Evolutionary conservation across 2,888 invertebrate species (phyloP).

Genomic region (Scrobipalpa atriplicella): DNA sequence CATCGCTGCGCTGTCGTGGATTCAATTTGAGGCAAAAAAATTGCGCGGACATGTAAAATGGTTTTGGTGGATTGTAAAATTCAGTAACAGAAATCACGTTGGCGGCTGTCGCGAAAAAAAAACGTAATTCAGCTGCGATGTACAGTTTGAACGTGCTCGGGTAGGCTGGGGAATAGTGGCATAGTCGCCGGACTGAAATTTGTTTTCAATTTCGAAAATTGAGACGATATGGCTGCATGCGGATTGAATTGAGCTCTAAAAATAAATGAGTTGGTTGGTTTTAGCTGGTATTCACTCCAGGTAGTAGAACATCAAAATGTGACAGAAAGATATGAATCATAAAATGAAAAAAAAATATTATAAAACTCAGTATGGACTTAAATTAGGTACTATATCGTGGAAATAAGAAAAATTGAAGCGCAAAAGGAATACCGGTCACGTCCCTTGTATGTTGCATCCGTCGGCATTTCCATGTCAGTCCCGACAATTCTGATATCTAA

Average conservation of each 20-base stretch:
- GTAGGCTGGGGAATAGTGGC: slow-evolving; percentile 12
- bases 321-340: too few relatives aligned
- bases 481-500: too few relatives aligned
- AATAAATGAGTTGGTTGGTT: neutral
- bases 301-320: too few relatives aligned
- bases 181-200: slow-evolving; percentile 2
- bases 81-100: slow-evolving; percentile 38
- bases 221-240: slow-evolving; percentile 6
- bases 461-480: too few relatives aligned
- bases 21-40: slow-evolving; percentile 45
- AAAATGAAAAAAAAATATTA: too few relatives aligned
- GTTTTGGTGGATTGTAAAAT: slow-evolving; percentile 39
- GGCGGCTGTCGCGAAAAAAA: slow-evolving; percentile 33
- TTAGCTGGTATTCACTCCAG: neutral
- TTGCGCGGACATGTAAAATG: slow-evolving; percentile 35
- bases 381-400: too few relatives aligned
- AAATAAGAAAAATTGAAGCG: too few relatives aligned
- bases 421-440: too few relatives aligned
- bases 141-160: slow-evolving; percentile 12
- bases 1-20: slow-evolving; percentile 35
- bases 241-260: neutral
- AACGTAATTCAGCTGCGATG: slow-evolving; percentile 21
- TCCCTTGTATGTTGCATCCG: too few relatives aligned
- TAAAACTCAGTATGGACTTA: too few relatives aligned
- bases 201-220: slow-evolving; percentile 22